Evolutionary conservation across 2,797 vertebrate genomes (phyloP).

Genomic region (Pangasius macronema): DNA sequence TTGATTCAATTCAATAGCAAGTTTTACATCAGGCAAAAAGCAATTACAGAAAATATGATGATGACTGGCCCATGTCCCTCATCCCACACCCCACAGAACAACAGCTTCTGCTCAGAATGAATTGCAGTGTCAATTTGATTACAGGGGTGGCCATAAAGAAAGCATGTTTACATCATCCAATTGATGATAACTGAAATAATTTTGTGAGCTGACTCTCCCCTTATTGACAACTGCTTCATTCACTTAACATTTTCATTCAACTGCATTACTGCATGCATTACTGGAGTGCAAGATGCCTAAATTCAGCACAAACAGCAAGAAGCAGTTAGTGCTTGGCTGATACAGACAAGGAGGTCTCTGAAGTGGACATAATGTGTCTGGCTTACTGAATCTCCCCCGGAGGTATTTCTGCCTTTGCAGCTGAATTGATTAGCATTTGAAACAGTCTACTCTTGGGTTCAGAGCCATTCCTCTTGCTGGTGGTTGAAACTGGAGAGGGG

Average conservation of each 20-base stretch:
- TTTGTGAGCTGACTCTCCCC: constrained; percentile 28
- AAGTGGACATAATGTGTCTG: constrained; percentile 47
- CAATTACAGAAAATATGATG: constrained; percentile 57
- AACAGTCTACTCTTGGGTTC: constrained; percentile 62
- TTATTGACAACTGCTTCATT: constrained; percentile 32
- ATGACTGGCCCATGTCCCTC: constrained; percentile 50
- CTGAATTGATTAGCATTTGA: constrained; percentile 74
- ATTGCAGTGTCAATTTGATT: constrained; percentile 49
- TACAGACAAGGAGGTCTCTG: constrained; percentile 41
- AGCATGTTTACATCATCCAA: constrained; percentile 44
- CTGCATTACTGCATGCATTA: constrained; percentile 6
- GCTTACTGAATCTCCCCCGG: constrained; percentile 51
- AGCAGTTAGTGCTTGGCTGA: constrained; percentile 41
- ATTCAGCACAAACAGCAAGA: constrained; percentile 28
- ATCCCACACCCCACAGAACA: constrained; percentile 47
- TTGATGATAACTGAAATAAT: constrained; percentile 43
- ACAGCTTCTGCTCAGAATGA: constrained; percentile 42
- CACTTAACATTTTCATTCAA: constrained; percentile 29
- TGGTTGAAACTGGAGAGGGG: constrained; percentile 64
- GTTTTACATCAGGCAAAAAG: constrained; percentile 55
- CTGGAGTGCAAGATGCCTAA: not conserved
- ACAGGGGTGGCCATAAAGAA: constrained; percentile 41
- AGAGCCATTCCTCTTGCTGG: constrained; percentile 62
- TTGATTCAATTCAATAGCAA: constrained; percentile 53
- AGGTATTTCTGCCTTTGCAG: constrained; percentile 63